Evolutionary conservation across 2,888 invertebrate genomes (phyloP), one percentile per base, ranked within the genome.

Genomic region (Orthosia gracilis): DNA sequence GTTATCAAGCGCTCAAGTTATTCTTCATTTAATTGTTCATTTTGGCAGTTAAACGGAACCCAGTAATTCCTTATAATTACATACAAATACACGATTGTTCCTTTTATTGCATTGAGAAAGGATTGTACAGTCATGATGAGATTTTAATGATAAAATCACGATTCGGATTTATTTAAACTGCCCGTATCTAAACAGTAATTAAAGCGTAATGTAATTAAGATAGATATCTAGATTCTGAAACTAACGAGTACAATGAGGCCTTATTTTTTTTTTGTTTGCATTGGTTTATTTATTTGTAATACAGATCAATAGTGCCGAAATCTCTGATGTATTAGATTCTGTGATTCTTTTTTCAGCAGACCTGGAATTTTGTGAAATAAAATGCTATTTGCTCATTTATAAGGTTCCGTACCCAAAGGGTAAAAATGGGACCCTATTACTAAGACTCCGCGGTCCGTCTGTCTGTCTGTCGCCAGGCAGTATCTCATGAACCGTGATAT

Each of bases 141-240:
- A 85, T 86, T 85, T 84, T 85, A 85, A 87, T 84, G 86, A 87
- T 85, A 83, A 71, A 61, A 78, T 71, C 77, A 80, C 65, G 78
- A 80, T 72, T 70, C 26, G 15, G 59, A 15, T 75, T 78, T 71
- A 78, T 78, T 80, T 71, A 73, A 81, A 67, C 69, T 58, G 23
- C 17, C 47, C 40, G 50, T 67, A 74, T 58, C 67, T 77, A 74
- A 83, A 80, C 62, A 70, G 55, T 84, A 78, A 85, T 83, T 83
- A 84, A 63, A 78, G 58, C 40, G 15, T 74, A 78, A 69, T 83
- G 61, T 63, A 72, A 80, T 73, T 65, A 26, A 68, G 87, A 84
- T 80, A 64, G 9, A 63, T 61, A 84, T 81, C 77, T 78, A 75
- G 69, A 61, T 82, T 72, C 62, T 62, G 49, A 65, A 65, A 83